Evolutionary conservation across 1,140 invertebrate genomes (phyloP).

Genomic region (Drosophila guanche): DNA sequence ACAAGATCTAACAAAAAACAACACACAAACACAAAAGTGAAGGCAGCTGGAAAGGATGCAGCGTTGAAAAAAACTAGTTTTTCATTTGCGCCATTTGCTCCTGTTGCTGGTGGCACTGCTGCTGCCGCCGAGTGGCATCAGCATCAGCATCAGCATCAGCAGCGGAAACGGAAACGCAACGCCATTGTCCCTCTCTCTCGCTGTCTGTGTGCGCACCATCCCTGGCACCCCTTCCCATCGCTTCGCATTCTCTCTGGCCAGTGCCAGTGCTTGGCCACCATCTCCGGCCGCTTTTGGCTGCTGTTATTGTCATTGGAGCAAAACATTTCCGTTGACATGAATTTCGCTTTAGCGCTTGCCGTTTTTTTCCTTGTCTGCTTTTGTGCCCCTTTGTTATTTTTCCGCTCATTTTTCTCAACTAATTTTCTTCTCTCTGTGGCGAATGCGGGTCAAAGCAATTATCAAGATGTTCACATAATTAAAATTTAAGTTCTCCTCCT

Average conservation of each 20-base stretch:
- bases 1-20: conserved; percentile 49
- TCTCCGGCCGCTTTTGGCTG: conserved; percentile 49
- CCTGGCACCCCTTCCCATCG: not conserved
- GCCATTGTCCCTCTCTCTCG: conserved; percentile 57
- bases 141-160: conserved; percentile 18
- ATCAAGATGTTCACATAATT: conserved; percentile 25
- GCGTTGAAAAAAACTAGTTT: conserved; percentile 45
- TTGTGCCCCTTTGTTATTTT: conserved; percentile 1
- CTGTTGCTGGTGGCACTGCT: conserved; percentile 20
- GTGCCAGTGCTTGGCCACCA: conserved; percentile 28
- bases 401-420: conserved; percentile 16
- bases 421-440: conserved; percentile 30
- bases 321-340: conserved; percentile 62
- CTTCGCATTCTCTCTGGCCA: too few species aligned
- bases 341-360: conserved; percentile 52
- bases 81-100: conserved; percentile 60
- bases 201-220: not conserved
- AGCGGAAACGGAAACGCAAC: conserved; percentile 73
- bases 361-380: conserved; percentile 6
- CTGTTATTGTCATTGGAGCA: conserved; percentile 62
- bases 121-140: conserved; percentile 1
- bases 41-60: conserved; percentile 39
- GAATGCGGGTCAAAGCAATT: conserved; percentile 30
- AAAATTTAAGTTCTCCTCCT: not conserved
- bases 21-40: conserved; percentile 28